Evolutionary conservation across 2,113 vertebrate genomes (phyloP), one percentile per base, ranked within the genome.

Genomic region (Canis aureus): DNA sequence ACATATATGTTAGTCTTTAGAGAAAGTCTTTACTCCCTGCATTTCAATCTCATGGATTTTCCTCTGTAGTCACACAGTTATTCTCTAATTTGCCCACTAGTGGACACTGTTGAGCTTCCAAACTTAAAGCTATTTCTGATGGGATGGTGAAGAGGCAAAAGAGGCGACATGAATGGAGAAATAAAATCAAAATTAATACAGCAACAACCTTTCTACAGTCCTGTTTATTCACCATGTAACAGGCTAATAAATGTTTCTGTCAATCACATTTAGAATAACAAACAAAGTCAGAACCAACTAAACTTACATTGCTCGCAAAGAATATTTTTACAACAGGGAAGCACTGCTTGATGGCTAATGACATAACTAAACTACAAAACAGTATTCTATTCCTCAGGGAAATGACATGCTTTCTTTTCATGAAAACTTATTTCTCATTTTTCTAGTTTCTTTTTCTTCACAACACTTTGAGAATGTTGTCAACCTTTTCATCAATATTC

Each of bases 61-160:
- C 80, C 67, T 71, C 8, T 67, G 69, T 13, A 67, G 91, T 67
- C 38, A 64, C 5, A 3, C 66, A 73, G 93, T 82, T 93, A 85
- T 97, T 88, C 69, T 79, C 67, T 15, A 11, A 53, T 92, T 80
- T 8, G 74, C 9, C 99, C 99, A 98, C 98, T 98, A 98, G 99
- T 96, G 98, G 98, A 97, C 98, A 98, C 96, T 98, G 98, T 98
- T 98, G 98, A 49, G 94, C 98, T 96, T 96, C 89, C 0, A 0
- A 97, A 96, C 16, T 49, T 81, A 62, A 89, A 93, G 29, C 51
- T 93, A 27, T 23, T 96, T 95, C 69, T 92, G 43, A 81, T 51
- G 74, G 9, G 29, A 51, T 59, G 27, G 8, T 79, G 32, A 97
- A 17, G 57, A 76, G 20, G 23, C 85, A 73, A 90, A 76, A 91